phyloP scores from a whole-genome alignment of 2,113 vertebrate genomes.

The Trachemys scripta region DNA sequence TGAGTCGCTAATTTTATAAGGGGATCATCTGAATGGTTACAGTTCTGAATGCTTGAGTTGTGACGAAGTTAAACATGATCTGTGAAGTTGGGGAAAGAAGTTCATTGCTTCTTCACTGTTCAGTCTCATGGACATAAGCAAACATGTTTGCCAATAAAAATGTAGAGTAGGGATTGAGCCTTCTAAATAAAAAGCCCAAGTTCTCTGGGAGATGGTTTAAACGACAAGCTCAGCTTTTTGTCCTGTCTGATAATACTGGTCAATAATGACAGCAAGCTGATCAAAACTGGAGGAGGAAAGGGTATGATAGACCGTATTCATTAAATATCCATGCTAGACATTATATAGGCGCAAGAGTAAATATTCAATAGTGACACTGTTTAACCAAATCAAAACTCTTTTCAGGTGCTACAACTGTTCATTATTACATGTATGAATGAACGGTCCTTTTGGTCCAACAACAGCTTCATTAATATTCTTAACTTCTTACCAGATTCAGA shows the following conservation, averaged over 20 bases:
- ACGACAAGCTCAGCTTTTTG: constrained; percentile 33
- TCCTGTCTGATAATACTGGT: constrained; percentile 35
- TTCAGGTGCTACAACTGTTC: constrained; percentile 65
- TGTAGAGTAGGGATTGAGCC: constrained; percentile 30
- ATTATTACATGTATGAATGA: constrained; percentile 71
- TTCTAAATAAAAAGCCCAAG: constrained; percentile 20
- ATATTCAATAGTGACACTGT: constrained; percentile 56
- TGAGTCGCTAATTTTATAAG: constrained; percentile 35
- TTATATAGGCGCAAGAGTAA: neutral
- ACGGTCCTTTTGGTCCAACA: constrained; percentile 68
- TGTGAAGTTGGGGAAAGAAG: constrained; percentile 32
- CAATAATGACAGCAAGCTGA: neutral
- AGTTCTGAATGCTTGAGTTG: constrained; percentile 32
- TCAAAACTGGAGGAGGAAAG: neutral
- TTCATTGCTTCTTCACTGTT: neutral
- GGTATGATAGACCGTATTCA: neutral
- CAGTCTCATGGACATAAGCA: constrained; percentile 17
- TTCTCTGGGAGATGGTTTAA: neutral
- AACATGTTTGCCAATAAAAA: constrained; percentile 29
- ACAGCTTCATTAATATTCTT: constrained; percentile 68
- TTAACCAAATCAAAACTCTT: constrained; percentile 42
- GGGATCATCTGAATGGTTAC: constrained; percentile 33
- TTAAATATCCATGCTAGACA: constrained; percentile 4
- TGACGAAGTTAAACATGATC: constrained; percentile 64
- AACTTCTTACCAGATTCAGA: constrained; percentile 51